Conservation (phyloP, 2,797 vertebrate genomes). For the Diplodus puntazzo region DNA sequence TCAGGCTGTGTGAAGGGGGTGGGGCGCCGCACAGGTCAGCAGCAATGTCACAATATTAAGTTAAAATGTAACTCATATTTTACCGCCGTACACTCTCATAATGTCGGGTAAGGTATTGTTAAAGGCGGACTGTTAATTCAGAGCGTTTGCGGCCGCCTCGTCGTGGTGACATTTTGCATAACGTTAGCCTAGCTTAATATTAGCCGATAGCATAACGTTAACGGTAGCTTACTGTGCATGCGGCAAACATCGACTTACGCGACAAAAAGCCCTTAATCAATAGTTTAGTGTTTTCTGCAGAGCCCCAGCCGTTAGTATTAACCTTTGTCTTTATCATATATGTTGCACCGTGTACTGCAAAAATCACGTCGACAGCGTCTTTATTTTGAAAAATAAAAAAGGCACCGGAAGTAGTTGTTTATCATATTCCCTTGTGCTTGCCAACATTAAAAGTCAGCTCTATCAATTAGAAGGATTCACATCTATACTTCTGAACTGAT, state of each 20-base stretch:
- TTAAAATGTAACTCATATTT: neutral
- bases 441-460: neutral
- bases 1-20: slow-evolving; percentile 50
- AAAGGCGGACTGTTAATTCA: rapidly evolving
- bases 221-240: slow-evolving; percentile 31
- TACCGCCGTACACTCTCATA: rapidly evolving
- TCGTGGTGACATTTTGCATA: slow-evolving; percentile 4
- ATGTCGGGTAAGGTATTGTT: rapidly evolving
- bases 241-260: neutral
- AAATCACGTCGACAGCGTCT: neutral
- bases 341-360: neutral
- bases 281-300: neutral
- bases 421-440: neutral
- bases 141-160: rapidly evolving
- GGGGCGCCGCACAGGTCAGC: slow-evolving; percentile 50
- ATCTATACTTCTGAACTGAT: neutral
- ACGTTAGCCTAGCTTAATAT: slow-evolving; percentile 34
- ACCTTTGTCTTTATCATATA: rapidly evolving
- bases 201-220: slow-evolving; percentile 46
- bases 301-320: rapidly evolving
- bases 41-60: slow-evolving; percentile 25
- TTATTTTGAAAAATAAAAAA: slow-evolving; percentile 61
- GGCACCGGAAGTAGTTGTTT: slow-evolving; percentile 48
- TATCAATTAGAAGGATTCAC: neutral
- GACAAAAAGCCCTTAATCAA: rapidly evolving